A percentile compares a stretch with the other conserved stretches of the same genome.
Evolutionary conservation across 2,888 invertebrate species (phyloP).

Genomic region (Leptothorax acervorum): DNA sequence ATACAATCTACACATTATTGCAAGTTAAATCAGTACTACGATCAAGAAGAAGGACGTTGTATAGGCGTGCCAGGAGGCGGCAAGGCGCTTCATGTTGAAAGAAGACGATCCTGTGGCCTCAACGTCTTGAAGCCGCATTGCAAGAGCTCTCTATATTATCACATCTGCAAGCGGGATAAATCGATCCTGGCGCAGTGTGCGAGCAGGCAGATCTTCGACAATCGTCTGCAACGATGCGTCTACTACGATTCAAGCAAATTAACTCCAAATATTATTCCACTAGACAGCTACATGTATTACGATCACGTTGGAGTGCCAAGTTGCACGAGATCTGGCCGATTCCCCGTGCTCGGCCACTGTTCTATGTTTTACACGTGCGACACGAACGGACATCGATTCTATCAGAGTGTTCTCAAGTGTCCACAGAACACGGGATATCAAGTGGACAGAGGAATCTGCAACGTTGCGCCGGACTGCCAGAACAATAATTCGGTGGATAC

Average conservation of each 20-base stretch:
- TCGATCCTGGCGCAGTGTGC: conserved; percentile 83
- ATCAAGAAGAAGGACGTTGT: conserved; percentile 79
- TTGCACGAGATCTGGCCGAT: conserved; percentile 81
- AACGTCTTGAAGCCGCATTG: conserved; percentile 84
- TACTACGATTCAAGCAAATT: conserved; percentile 5
- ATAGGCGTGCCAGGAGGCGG: conserved; percentile 85
- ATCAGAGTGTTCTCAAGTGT: conserved; percentile 82
- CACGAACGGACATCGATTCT: conserved; percentile 78
- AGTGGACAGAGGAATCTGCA: conserved; percentile 69
- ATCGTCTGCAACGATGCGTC: conserved; percentile 70
- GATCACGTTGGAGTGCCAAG: conserved; percentile 75
- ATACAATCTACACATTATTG: conserved; percentile 48
- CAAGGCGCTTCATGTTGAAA: conserved; percentile 53
- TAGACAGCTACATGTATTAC: conserved; percentile 71
- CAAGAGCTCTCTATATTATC: conserved; percentile 84
- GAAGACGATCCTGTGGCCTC: conserved; percentile 58
- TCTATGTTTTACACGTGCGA: conserved; percentile 85
- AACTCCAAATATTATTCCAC: neutral
- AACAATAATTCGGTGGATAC: neutral
- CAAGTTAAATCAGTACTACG: conserved; percentile 79
- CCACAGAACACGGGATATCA: conserved; percentile 75
- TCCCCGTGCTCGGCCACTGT: conserved; percentile 84
- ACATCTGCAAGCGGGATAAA: conserved; percentile 84
- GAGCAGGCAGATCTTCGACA: conserved; percentile 79
- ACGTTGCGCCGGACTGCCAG: conserved; percentile 22